A percentile compares a stretch with the other conserved stretches of the same genome.
These are phyloP conservation scores for Orchesella flavescens DNA, from an alignment of 2,888 invertebrate genomes.

Conservation along the genomic window DNA sequence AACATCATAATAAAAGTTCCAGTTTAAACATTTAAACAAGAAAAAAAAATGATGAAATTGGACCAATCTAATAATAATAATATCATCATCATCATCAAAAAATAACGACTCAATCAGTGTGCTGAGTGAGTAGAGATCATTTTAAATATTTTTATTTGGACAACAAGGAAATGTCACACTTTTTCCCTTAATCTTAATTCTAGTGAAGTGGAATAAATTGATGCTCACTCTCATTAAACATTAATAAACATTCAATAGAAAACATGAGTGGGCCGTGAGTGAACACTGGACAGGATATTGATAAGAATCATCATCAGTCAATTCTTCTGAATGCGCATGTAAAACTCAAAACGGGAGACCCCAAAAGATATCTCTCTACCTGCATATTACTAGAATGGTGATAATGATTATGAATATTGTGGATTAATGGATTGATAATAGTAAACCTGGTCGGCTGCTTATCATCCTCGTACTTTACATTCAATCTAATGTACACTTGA, in stretches of 20 bases:
- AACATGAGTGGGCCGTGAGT: not conserved
- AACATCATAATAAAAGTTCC: not conserved
- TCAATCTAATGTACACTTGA: no score
- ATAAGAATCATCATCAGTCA: conserved; percentile 18
- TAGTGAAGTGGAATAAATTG: no score
- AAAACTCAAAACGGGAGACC: no score
- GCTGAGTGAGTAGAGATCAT: conserved; percentile 1
- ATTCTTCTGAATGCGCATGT: not conserved
- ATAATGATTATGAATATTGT: conserved; percentile 11
- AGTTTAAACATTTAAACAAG: no score
- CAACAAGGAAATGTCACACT: conserved; percentile 20
- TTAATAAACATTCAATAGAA: not conserved
- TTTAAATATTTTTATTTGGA: not conserved
- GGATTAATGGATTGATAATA: conserved; percentile 49
- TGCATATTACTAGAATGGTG: no score
- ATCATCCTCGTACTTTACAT: no score
- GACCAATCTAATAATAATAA: conserved; percentile 45
- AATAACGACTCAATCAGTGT: not conserved
- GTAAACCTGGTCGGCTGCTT: no score
- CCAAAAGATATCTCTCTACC: no score
- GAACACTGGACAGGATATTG: not conserved
- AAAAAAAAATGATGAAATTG: conserved; percentile 44
- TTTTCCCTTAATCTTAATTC: no score
- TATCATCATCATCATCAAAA: no score
- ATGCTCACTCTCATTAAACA: no score